Conservation (phyloP, 2,113 vertebrate genomes). For the Periophthalmodon schlosseri region DNA sequence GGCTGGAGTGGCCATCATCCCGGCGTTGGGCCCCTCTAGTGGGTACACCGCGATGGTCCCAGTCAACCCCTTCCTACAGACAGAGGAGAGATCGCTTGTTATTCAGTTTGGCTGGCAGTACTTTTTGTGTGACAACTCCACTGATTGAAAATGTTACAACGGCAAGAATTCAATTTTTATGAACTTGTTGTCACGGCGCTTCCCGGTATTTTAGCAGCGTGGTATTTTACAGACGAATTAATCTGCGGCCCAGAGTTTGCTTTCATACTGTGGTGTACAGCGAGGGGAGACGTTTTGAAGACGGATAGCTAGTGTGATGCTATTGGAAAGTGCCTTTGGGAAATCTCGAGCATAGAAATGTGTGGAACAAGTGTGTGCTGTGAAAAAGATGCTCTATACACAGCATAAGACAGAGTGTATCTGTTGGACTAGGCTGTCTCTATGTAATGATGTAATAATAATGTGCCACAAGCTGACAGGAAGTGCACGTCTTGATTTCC, state of each 20-base stretch:
- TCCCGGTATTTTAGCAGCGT: constrained; percentile 12
- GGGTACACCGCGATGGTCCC: constrained; percentile 91
- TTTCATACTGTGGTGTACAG: constrained; percentile 35
- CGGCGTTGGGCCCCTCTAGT: constrained; percentile 89
- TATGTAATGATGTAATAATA: constrained; percentile 58
- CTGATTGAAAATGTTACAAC: constrained; percentile 13
- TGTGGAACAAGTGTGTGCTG: constrained; percentile 28
- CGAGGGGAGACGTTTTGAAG: constrained; percentile 49
- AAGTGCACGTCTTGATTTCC: constrained; percentile 57
- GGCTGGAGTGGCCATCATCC: constrained; percentile 80
- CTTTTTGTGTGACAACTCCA: constrained; percentile 29
- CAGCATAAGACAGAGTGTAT: constrained; percentile 24
- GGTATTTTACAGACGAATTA: constrained; percentile 41
- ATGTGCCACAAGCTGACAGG: constrained; percentile 49
- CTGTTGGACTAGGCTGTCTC: constrained; percentile 42
- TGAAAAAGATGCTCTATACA: constrained; percentile 25
- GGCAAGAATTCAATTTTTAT: constrained; percentile 41
- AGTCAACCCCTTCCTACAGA: constrained; percentile 86
- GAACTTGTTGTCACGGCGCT: constrained; percentile 28
- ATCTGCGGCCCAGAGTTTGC: constrained; percentile 46
- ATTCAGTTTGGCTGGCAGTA: constrained; percentile 18
- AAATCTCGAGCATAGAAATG: constrained; percentile 54
- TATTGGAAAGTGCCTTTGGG: constrained; percentile 54
- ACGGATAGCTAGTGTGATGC: constrained; percentile 49
- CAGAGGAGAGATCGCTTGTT: constrained; percentile 7